Evolutionary conservation across 2,888 invertebrate genomes (phyloP), one percentile per base, ranked within the genome.

Genomic region (Heteromyza rotundicornis): DNA sequence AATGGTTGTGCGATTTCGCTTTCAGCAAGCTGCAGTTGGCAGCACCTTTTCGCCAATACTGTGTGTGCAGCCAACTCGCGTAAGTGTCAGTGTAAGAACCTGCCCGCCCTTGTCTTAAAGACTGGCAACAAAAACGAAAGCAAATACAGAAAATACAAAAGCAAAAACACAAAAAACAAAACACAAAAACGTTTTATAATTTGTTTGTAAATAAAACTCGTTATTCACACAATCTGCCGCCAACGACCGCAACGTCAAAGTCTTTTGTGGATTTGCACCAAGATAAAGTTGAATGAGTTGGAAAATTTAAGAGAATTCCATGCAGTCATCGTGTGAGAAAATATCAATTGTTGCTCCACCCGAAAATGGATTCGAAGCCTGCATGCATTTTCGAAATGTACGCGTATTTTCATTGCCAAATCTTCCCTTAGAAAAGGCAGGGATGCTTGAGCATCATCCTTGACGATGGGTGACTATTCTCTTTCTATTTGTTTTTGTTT

Each of bases 271-370:
- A n/a, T n/a, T n/a, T n/a, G n/a, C n/a, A n/a, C n/a, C n/a, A n/a
- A n/a, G n/a, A n/a, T n/a, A n/a, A n/a, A n/a, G n/a, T n/a, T n/a
- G n/a, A n/a, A n/a, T n/a, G 40, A 40, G 3, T 24, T 23, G 12
- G 2, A 16, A 23, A 23, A 23, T 23, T 51, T 22, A 20, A 51
- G 49, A 49, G 22, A 49, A 20, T 40, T 40, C n/a, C n/a, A n/a
- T n/a, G n/a, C n/a, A n/a, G n/a, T 7, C 40, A 40, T n/a, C 40
- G 32, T 32, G 32, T 32, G 32, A 5, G 40, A 40, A 40, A 14
- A 14, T 40, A 40, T n/a, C 59, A 59, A 62, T 64, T 64, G 58
- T 51, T 64, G 40, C 20, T 57, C 55, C n/a, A n/a, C n/a, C n/a
- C n/a, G n/a, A n/a, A n/a, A n/a, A n/a, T n/a, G n/a, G n/a, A 10